Conservation (phyloP, 2,113 vertebrate genomes). For the Sporophila hypoxantha region DNA sequence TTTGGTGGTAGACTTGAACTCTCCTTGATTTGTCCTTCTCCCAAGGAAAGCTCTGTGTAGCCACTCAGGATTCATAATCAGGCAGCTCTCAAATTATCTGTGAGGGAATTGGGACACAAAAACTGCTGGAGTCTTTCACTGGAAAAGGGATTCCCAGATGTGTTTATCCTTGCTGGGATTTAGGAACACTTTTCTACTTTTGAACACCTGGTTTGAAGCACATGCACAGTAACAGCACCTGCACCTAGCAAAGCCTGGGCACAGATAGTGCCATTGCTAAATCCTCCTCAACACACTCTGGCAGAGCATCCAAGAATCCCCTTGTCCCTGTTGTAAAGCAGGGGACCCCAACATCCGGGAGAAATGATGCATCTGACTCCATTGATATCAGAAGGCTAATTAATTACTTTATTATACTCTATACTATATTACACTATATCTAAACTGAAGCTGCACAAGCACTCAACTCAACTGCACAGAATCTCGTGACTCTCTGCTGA, state of each 20-base stretch:
- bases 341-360: too few species aligned
- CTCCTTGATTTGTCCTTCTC: neutral
- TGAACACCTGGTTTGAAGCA: neutral
- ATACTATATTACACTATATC: too few species aligned
- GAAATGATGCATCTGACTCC: too few species aligned
- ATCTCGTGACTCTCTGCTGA: too few species aligned
- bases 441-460: too few species aligned
- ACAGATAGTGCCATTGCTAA: neutral
- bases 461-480: too few species aligned
- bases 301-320: neutral
- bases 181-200: neutral
- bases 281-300: neutral
- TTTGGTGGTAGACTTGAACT: neutral
- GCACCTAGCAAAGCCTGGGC: neutral
- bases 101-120: neutral
- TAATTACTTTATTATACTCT: too few species aligned
- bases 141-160: neutral
- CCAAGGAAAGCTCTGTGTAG: neutral
- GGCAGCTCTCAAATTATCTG: neutral
- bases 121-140: fast-evolving
- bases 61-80: neutral
- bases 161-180: neutral
- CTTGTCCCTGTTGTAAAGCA: fast-evolving
- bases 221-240: neutral
- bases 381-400: too few species aligned